Evolutionary conservation across 2,797 vertebrate species (phyloP), one percentile per base, ranked within the genome.

Genomic region (Erithacus rubecula): DNA sequence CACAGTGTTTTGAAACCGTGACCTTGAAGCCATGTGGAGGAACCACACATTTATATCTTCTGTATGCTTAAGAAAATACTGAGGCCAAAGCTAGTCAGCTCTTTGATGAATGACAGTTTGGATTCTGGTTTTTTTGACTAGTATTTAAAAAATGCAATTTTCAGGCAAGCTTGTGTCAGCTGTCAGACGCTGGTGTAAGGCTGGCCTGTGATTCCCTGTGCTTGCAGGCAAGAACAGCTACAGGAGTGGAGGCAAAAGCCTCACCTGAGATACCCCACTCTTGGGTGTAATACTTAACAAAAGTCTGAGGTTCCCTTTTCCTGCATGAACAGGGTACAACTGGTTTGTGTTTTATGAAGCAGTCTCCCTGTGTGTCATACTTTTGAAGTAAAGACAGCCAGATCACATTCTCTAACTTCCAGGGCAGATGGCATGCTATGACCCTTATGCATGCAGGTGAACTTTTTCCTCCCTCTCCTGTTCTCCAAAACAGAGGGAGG

Each of bases 1-100:
- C 29, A 22, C 7, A 4, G 8, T 0, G 0, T 30, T 39, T 62
- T 46, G 14, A 68, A 90, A 39, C 36, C 1, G 0, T 58, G 44
- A 56, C 41, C 44, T 55, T 67, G 55, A 47, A 29, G 23, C 46
- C 8, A 1, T 26, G 8, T 32, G 49, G 56, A 86, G 52, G 51
- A 80, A 12, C 12, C 16, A 39, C 52, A 39, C 6, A 1, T 77
- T 69, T 29, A 8, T 5, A n/a, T 27, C 36, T 55, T 46, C 49
- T 26, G 3, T n/a, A 11, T 32, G 29, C 41, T 39, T 49, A n/a
- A 67, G 46, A 59, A 90, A 64, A n/a, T 53, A 56, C 19, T 3
- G 18, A 26, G 15, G 23, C 62, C 36, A 44, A 17, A 46, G 21
- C 36, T 15, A 39, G 39, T 15, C 52, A 55, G 19, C 44, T 51